Base-by-base conservation (phyloP, 2,113 vertebrate species). In the Haemorhous mexicanus region DNA sequence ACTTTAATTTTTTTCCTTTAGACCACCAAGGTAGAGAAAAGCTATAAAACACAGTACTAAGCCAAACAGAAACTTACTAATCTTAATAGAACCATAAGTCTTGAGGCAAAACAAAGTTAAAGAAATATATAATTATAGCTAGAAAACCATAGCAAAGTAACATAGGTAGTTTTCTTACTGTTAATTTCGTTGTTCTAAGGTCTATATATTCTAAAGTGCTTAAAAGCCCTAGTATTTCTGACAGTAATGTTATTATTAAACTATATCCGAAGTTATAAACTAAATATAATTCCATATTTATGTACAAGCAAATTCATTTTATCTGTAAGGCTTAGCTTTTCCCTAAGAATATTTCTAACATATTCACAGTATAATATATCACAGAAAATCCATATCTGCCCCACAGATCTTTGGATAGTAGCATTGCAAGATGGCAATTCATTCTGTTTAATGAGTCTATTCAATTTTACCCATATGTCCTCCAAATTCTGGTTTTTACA, bases 381-480 rank as follows among this genome's bases (percentile, higher is more conserved):
- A 95, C 99, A 99, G 98, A 99, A 99, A 55, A 99, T 97, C 99
- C 99, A 99, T 97, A 99, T 98, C 95, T 99, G 97, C 18, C 85
- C 94, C 66, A 96, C 84, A 83, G 98, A 98, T 94, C 98, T 98
- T 93, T 98, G 99, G 91, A 99, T 98, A 94, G 98, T 99, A 87
- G 99, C 99, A 89, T 99, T 99, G 89, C 99, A 99, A 50, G 98
- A 98, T 2, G 99, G 99, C 86, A 99, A 96, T 61, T 96, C 94
- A 89, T 96, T 95, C 27, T 96, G 96, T 80, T 92, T 97, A 55
- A 98, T 96, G 14, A 98, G 94, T 22, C 58, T 97, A 92, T 93
- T 98, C 91, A 99, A 50, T 83, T 97, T 87, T 23, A 89, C 67
- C 99, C 99, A 99, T 68, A 98, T 92, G 79, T 98, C 98, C 86